phyloP scores from a whole-genome alignment of 2,888 invertebrate species.

The Microplitis deprimator region DNA sequence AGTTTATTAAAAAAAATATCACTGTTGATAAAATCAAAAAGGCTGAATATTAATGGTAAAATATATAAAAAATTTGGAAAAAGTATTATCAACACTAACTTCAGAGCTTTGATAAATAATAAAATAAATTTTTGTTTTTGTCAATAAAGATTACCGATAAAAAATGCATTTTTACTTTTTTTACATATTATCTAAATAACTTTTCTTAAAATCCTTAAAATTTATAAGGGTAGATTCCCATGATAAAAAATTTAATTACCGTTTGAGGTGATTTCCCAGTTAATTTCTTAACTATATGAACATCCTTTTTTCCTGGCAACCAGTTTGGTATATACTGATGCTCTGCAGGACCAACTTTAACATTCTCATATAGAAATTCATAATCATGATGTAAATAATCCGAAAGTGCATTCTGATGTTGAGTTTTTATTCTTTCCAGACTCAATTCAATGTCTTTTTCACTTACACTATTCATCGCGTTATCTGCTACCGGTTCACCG shows the following conservation, averaged over 20 bases:
- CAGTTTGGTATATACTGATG: constrained; percentile 70
- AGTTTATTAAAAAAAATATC: too few relatives aligned
- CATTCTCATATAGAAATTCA: constrained; percentile 66
- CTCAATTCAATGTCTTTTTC: constrained; percentile 55
- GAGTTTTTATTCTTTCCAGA: constrained; percentile 59
- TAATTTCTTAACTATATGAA: constrained; percentile 57
- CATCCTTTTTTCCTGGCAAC: constrained; percentile 67
- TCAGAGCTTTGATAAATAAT: too few relatives aligned
- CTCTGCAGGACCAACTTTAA: constrained; percentile 63
- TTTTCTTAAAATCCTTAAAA: too few relatives aligned
- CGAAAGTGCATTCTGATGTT: constrained; percentile 62
- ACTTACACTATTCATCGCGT: constrained; percentile 46
- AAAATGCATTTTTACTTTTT: too few relatives aligned
- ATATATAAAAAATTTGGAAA: too few relatives aligned
- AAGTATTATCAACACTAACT: too few relatives aligned
- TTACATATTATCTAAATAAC: too few relatives aligned
- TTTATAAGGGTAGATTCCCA: too few relatives aligned
- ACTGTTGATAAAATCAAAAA: too few relatives aligned
- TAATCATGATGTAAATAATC: constrained; percentile 65
- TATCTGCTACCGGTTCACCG: constrained; percentile 54
- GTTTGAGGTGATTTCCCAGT: constrained; percentile 48
- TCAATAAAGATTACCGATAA: too few relatives aligned
- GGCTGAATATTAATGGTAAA: too few relatives aligned
- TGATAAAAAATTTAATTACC: constrained; percentile 52
- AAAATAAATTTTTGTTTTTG: too few relatives aligned